phyloP scores from a whole-genome alignment of 2,797 vertebrate species.

The Eospalax fontanierii region DNA sequence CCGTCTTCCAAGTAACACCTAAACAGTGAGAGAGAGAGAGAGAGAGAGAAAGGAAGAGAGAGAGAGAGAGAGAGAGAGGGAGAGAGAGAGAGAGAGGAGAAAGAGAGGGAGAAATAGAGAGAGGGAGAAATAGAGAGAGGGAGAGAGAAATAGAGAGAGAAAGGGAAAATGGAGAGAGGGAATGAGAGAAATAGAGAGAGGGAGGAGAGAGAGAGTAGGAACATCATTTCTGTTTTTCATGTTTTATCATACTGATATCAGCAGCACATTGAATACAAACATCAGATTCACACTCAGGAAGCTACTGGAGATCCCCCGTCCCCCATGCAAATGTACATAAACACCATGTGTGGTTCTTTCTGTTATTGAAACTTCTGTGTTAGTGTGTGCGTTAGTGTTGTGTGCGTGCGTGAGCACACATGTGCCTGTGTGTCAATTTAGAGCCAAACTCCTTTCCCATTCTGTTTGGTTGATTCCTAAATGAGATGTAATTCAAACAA shows the following conservation, averaged over 20 bases:
- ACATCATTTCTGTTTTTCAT: slow-evolving; percentile 24
- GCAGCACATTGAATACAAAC: background rate
- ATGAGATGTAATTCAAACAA: slow-evolving; percentile 12
- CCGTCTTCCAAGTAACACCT: slow-evolving; percentile 99
- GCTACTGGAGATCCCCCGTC: background rate
- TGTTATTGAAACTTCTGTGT: background rate
- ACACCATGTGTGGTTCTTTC: background rate
- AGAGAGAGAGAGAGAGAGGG: slow-evolving; percentile 64
- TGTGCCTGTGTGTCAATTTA: background rate
- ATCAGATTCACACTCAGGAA: slow-evolving; percentile 8
- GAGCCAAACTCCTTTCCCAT: slow-evolving; percentile 1
- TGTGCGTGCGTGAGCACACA: background rate
- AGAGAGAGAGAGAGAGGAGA: slow-evolving; percentile 70
- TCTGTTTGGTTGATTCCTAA: background rate
- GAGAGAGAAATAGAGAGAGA: slow-evolving; percentile 70
- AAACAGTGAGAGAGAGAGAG: slow-evolving; percentile 73
- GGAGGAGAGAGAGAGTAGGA: slow-evolving; percentile 56
- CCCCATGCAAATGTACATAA: background rate
- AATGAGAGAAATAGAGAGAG: slow-evolving; percentile 68
- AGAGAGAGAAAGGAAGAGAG: slow-evolving; percentile 71
- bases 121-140: slow-evolving; percentile 73
- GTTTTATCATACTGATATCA: slow-evolving; percentile 8
- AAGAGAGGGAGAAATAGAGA: slow-evolving; percentile 68
- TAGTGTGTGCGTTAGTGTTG: background rate
- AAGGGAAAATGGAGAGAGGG: too few species aligned